Evolutionary conservation across 2,888 invertebrate species (phyloP), one percentile per base, ranked within the genome.

Genomic region (Eumerus sabulonum): DNA sequence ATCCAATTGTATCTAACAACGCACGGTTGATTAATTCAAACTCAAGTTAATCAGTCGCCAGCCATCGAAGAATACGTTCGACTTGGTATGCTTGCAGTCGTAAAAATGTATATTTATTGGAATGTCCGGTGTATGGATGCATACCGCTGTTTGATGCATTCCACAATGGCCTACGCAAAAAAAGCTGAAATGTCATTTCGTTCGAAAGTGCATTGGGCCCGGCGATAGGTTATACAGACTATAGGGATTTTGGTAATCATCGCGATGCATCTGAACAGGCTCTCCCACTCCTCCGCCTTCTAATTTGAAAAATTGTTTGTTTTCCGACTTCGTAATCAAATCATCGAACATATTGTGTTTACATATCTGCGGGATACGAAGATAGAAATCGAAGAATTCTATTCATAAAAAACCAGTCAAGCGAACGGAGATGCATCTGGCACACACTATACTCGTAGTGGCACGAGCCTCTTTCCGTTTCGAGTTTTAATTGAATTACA

Each of bases 401-500:
- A 50, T 50, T 44, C 35, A 11, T 27, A n/a, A 54, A 48, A 68
- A 74, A 68, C 68, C 54, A 56, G 68, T 68, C 16, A 53, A 44
- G 11, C 42, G 67, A 44, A 44, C 27, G 27, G 27, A 2, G 27
- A 66, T 47, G 27, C 64, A 64, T 59, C 59, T 7, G 35, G 66
- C 66, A 63, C 56, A 64, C 27, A 7, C 5, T 11, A 40, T 2
- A 60, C 18, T 60, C 38, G 47, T n/a, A 53, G 35, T 44, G 66
- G 35, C 73, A 67, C 60, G 67, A 67, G 73, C 66, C 64, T 13
- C 17, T 16, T 54, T 42, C 13, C 50, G 53, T 77, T 67, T 36
- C n/a, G 35, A 57, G 53, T 54, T 57, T 73, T 73, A 77, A 77
- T 77, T 67, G 67, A 77, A 73, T 77, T 77, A 72, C 53, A 40